phyloP scores from a whole-genome alignment of 30 jellyfish, hydroid and myxozoan genomes.

The Hydra vulgaris region DNA sequence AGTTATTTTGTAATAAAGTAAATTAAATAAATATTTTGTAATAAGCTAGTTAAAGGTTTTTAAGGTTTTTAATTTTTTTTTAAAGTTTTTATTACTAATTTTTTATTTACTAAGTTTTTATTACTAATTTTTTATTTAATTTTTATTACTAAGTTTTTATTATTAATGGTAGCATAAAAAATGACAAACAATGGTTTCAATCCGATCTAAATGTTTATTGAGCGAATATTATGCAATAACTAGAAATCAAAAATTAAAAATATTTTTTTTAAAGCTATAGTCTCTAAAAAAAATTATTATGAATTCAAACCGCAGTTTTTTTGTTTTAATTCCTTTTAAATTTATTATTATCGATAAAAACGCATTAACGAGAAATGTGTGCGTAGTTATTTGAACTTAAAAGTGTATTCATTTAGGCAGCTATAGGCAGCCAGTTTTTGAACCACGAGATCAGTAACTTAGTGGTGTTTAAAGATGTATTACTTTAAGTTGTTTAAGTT shows the following conservation, averaged over 20 bases:
- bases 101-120: no score
- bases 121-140: no score
- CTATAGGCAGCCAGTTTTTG: not conserved
- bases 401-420: not conserved
- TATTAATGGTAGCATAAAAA: not conserved
- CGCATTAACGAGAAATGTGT: not conserved
- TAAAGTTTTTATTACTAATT: no score
- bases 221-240: not conserved
- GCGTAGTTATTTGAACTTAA: not conserved
- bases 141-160: no score
- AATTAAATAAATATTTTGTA: not conserved
- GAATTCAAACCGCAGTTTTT: not conserved
- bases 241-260: not conserved
- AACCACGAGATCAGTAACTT: not conserved
- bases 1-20: not conserved
- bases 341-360: not conserved
- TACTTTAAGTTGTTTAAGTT: not conserved
- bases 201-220: not conserved
- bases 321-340: not conserved
- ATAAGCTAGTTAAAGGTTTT: not conserved
- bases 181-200: not conserved
- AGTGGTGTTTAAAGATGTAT: not conserved
- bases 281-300: not conserved
- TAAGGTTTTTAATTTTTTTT: not conserved
- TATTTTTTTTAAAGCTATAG: not conserved